phyloP scores from a whole-genome alignment of 1,140 invertebrate genomes.

The Drosophila pseudoananassae region DNA sequence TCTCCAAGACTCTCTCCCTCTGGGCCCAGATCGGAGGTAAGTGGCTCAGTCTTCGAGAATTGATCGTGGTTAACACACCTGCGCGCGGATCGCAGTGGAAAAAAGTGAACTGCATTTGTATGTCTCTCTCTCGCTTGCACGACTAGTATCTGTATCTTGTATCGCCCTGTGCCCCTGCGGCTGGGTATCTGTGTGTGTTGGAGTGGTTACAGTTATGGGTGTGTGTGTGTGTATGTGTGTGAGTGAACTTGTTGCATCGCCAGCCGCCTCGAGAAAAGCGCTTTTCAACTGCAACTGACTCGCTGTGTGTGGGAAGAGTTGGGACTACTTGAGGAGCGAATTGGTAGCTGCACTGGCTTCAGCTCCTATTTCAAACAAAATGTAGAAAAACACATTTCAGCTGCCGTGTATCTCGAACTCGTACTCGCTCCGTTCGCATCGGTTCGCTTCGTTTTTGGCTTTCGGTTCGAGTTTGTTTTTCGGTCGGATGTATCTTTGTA shows the following conservation, averaged over 20 bases:
- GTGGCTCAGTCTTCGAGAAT: slow-evolving; percentile 82
- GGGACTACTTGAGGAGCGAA: slow-evolving; percentile 84
- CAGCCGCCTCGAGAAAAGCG: slow-evolving; percentile 72
- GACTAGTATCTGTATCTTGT: slow-evolving; percentile 20
- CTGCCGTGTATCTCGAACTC: slow-evolving; percentile 72
- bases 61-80: slow-evolving; percentile 82
- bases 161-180: background rate
- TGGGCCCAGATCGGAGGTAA: slow-evolving; percentile 25
- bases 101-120: slow-evolving; percentile 60
- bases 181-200: slow-evolving; percentile 9
- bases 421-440: slow-evolving; percentile 48
- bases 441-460: slow-evolving; percentile 37
- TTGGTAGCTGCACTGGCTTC: slow-evolving; percentile 84
- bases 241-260: slow-evolving; percentile 78
- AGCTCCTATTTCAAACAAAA: slow-evolving; percentile 84
- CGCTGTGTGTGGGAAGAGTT: slow-evolving; percentile 83
- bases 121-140: slow-evolving; percentile 23
- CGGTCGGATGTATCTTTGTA: slow-evolving; percentile 13
- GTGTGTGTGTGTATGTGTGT: slow-evolving; percentile 33
- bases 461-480: slow-evolving; percentile 46
- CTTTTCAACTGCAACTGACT: slow-evolving; percentile 59
- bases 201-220: background rate
- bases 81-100: slow-evolving; percentile 64
- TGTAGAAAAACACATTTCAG: slow-evolving; percentile 84
- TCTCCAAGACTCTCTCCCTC: background rate